A percentile compares a stretch with the other conserved stretches of the same genome.
Evolutionary conservation across 2,797 vertebrate species (phyloP).

Genomic region (Hippoglossus hippoglossus): DNA sequence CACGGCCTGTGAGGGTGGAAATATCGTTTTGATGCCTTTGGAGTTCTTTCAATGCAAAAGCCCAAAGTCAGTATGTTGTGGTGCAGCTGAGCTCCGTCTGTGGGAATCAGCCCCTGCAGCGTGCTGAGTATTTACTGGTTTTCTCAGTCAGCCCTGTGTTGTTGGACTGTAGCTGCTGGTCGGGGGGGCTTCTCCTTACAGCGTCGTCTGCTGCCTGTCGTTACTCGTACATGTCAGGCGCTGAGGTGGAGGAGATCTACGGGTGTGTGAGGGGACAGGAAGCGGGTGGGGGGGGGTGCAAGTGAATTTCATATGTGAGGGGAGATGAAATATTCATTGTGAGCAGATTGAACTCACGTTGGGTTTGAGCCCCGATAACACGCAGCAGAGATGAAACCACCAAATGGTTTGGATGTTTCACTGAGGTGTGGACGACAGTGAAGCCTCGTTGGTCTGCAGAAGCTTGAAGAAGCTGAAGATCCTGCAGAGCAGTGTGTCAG

Average conservation of each 20-base stretch:
- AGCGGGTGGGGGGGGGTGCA: not conserved
- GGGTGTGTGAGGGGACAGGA: not conserved
- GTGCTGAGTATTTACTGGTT: too few species aligned
- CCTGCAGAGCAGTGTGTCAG: too few species aligned
- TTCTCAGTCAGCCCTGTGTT: too few species aligned
- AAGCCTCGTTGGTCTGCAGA: too few species aligned
- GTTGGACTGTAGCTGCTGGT: too few species aligned
- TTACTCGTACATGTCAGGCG: constrained; percentile 45
- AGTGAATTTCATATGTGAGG: constrained; percentile 49
- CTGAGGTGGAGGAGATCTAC: constrained; percentile 27
- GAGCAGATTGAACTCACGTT: constrained; percentile 36
- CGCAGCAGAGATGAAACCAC: not conserved
- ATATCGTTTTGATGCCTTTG: too few species aligned
- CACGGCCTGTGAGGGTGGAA: not conserved
- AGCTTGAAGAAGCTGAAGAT: too few species aligned
- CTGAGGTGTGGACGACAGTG: too few species aligned
- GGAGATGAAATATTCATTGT: constrained; percentile 64
- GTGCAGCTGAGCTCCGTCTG: not conserved
- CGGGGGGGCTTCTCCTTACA: not conserved
- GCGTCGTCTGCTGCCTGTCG: constrained; percentile 34
- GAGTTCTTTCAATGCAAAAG: too few species aligned
- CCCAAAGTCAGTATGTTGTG: too few species aligned
- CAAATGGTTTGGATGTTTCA: not conserved
- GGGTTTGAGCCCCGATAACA: constrained; percentile 34
- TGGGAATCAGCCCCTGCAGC: too few species aligned